Conservation (phyloP, 2,113 vertebrate genomes). For the Petroica traversi region DNA sequence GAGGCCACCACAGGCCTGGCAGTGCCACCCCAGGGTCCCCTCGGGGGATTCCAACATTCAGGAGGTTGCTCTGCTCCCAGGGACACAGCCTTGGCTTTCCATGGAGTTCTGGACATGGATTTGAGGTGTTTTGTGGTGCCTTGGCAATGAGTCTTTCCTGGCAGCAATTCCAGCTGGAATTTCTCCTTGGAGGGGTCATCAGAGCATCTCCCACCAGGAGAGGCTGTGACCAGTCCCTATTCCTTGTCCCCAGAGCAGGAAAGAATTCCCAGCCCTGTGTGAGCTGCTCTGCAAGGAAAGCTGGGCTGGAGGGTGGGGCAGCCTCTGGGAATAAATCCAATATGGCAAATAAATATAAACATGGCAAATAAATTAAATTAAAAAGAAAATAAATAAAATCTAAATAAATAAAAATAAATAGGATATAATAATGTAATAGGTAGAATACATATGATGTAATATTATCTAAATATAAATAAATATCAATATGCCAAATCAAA, state of each 20-base stretch:
- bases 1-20: too few relatives aligned
- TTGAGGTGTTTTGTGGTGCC: too few relatives aligned
- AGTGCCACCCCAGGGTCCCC: too few relatives aligned
- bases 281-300: not conserved
- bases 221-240: not conserved
- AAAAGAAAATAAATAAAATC: not conserved
- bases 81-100: too few relatives aligned
- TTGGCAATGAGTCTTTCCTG: not conserved
- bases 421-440: too few relatives aligned
- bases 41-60: not conserved
- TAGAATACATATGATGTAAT: too few relatives aligned
- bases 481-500: too few relatives aligned
- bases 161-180: not conserved
- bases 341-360: not conserved
- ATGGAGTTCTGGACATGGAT: too few relatives aligned
- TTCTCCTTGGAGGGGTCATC: not conserved
- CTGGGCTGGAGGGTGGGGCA: not conserved
- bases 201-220: not conserved
- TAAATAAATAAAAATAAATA: not conserved
- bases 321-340: not conserved
- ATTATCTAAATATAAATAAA: too few relatives aligned
- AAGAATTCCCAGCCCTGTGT: not conserved
- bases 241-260: fast-evolving
- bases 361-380: not conserved
- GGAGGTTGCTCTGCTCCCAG: not conserved